phyloP scores from a whole-genome alignment of 2,797 vertebrate species.

The Pseudocheirus occidentalis region DNA sequence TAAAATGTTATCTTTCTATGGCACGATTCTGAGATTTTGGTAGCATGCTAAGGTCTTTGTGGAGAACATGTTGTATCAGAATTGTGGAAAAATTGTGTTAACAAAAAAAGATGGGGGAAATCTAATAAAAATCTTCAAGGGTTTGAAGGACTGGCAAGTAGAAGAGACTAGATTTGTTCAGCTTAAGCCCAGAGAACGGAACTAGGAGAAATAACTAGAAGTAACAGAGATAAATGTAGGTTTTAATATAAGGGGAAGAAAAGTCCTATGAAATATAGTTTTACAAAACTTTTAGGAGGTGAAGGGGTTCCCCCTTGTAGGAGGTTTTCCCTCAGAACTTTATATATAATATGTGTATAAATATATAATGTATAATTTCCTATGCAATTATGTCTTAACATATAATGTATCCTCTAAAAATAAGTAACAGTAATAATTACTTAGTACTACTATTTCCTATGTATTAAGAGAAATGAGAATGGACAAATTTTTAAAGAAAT shows the following conservation, averaged over 20 bases:
- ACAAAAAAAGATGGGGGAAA: neutral
- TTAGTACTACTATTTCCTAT: neutral
- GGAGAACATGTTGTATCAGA: neutral
- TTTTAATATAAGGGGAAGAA: neutral
- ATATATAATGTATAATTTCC: neutral
- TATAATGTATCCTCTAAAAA: neutral
- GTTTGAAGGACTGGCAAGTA: neutral
- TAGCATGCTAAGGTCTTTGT: neutral
- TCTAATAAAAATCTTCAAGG: neutral
- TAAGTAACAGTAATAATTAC: neutral
- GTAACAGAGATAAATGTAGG: neutral
- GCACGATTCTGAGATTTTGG: neutral
- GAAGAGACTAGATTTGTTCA: neutral
- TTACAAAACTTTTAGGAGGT: too few relatives aligned
- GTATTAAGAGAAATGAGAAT: neutral
- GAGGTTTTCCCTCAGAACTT: too few relatives aligned
- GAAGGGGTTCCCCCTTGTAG: too few relatives aligned
- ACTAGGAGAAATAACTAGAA: neutral
- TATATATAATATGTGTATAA: too few relatives aligned
- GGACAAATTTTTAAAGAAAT: neutral
- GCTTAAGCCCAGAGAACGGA: neutral
- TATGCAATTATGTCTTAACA: neutral
- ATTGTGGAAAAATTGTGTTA: neutral
- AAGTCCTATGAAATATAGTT: neutral
- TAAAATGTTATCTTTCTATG: neutral